Evolutionary conservation across 2,113 vertebrate genomes (phyloP).

Genomic region (Spizaetus ornatus): DNA sequence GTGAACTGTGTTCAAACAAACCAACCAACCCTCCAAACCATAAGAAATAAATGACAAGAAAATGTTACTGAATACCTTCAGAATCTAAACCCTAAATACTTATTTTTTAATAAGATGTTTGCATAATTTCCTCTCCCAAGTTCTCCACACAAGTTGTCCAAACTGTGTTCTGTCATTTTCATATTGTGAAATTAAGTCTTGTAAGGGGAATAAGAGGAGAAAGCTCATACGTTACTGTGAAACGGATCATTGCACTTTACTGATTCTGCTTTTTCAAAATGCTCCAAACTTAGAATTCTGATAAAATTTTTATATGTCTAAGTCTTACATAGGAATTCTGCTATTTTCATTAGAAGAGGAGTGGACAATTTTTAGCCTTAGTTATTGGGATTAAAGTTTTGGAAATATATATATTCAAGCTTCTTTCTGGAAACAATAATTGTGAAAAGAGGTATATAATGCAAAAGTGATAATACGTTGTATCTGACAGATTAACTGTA

Average conservation of each 20-base stretch:
- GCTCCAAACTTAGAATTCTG: not conserved
- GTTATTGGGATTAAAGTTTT: not conserved
- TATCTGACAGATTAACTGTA: not conserved
- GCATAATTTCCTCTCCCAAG: not conserved
- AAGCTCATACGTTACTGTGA: not conserved
- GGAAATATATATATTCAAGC: not conserved
- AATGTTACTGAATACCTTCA: not conserved
- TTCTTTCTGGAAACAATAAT: not conserved
- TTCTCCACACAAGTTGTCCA: not conserved
- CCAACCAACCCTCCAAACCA: fast-evolving
- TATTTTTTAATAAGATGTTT: not conserved
- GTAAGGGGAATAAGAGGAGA: not conserved
- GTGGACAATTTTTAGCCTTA: not conserved
- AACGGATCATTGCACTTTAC: not conserved
- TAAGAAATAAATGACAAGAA: not conserved
- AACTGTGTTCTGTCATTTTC: not conserved
- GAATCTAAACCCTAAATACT: not conserved
- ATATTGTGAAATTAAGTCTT: not conserved
- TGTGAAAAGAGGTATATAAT: not conserved
- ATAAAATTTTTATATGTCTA: not conserved
- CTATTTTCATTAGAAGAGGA: not conserved
- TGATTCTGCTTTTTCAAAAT: not conserved
- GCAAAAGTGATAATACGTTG: not conserved
- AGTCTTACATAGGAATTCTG: not conserved
- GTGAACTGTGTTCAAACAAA: not conserved